Percentiles rank a stretch among this genome's conserved stretches.
phyloP scores from a whole-genome alignment of 1,140 invertebrate genomes.

The Papilio machaon region DNA sequence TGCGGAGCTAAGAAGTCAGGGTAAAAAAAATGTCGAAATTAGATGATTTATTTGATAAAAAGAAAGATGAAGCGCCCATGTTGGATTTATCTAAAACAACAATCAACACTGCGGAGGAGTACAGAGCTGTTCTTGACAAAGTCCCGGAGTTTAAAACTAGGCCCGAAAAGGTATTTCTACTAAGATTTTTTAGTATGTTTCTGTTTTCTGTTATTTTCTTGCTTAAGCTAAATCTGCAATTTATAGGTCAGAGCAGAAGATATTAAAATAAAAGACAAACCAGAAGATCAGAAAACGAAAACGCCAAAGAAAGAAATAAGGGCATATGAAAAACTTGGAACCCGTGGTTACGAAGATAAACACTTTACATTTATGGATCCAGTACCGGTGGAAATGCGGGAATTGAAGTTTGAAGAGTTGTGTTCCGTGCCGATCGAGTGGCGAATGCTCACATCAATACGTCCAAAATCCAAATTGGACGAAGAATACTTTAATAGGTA shows the following conservation, averaged over 20 bases:
- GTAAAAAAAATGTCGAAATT: constrained; percentile 84
- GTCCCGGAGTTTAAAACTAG: constrained; percentile 95
- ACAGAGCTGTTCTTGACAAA: constrained; percentile 90
- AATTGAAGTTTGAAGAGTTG: constrained; percentile 89
- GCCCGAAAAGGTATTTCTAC: constrained; percentile 88
- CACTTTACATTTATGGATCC: constrained; percentile 90
- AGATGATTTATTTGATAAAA: constrained; percentile 92
- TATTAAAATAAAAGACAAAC: constrained; percentile 85
- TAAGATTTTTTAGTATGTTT: constrained; percentile 21
- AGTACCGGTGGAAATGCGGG: constrained; percentile 90
- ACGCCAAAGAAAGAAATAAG: constrained; percentile 86
- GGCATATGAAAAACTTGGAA: constrained; percentile 79
- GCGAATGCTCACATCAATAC: constrained; percentile 93
- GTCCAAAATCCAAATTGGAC: constrained; percentile 91
- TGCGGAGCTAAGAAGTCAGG: constrained; percentile 29
- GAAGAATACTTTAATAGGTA: constrained; percentile 94
- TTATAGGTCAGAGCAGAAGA: constrained; percentile 84
- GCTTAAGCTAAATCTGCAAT: constrained; percentile 32
- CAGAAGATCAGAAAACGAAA: constrained; percentile 85
- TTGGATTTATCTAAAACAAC: constrained; percentile 92
- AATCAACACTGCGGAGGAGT: constrained; percentile 90
- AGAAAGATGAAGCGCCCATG: constrained; percentile 91
- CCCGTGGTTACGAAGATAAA: constrained; percentile 81
- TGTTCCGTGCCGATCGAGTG: constrained; percentile 94
- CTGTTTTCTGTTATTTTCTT: constrained; percentile 41